Evolutionary conservation across 2,888 invertebrate species (phyloP).

Genomic region (Schizotus pectinicornis): DNA sequence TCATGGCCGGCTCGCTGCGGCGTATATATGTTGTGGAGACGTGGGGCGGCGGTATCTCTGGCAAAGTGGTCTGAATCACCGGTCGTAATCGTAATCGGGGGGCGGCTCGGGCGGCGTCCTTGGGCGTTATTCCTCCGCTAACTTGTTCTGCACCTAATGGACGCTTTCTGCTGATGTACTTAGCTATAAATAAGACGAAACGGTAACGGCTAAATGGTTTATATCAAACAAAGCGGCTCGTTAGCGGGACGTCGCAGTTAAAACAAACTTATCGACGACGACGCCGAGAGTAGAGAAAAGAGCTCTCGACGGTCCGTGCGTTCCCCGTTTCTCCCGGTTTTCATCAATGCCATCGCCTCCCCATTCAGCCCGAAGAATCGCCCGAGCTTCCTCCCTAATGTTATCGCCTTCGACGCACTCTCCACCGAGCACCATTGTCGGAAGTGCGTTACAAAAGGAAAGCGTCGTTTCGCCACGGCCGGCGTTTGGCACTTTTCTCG

Average conservation of each 20-base stretch:
- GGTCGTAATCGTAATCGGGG: conserved; percentile 51
- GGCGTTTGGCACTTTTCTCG: not conserved
- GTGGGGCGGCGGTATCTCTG: conserved; percentile 21
- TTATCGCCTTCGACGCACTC: conserved; percentile 1
- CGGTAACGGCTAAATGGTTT: conserved; percentile 48
- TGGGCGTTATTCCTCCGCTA: conserved; percentile 45
- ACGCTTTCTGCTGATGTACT: conserved; percentile 47
- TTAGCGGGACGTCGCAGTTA: conserved; percentile 38
- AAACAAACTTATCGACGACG: conserved; percentile 42
- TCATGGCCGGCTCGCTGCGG: too few species aligned
- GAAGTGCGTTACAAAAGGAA: conserved; percentile 5
- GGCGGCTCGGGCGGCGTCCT: conserved; percentile 39
- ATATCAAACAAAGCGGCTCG: conserved; percentile 49
- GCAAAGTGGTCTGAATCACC: conserved; percentile 49
- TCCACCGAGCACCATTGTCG: conserved; percentile 2
- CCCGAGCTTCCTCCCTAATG: conserved; percentile 23
- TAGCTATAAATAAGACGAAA: conserved; percentile 47
- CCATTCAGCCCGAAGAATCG: conserved; percentile 28
- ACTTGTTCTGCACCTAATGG: conserved; percentile 48
- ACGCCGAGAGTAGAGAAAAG: conserved; percentile 3
- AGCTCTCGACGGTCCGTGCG: conserved; percentile 17
- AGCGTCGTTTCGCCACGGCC: not conserved
- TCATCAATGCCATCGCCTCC: conserved; percentile 22
- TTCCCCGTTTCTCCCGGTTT: conserved; percentile 22
- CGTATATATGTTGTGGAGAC: not conserved